These are phyloP conservation scores for Molossus alvarezi DNA, from an alignment of 2,797 vertebrate species.

Conservation along the genomic window DNA sequence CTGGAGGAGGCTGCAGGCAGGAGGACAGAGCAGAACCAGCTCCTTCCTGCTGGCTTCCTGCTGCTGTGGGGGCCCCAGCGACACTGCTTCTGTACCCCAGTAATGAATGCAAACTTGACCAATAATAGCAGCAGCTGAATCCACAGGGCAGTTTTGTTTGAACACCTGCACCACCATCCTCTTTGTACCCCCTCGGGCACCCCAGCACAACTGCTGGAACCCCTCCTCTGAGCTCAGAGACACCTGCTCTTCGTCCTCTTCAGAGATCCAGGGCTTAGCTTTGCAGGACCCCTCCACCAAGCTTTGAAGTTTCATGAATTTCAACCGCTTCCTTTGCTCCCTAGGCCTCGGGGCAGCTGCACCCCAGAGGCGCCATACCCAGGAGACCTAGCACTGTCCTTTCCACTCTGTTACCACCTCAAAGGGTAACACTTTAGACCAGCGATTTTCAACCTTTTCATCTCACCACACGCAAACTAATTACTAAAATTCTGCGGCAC, in stretches of 20 bases:
- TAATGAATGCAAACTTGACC: neutral
- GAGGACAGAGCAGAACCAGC: neutral
- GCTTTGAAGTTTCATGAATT: neutral
- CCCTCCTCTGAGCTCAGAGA: neutral
- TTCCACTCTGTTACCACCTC: neutral
- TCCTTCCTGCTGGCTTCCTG: too few species aligned
- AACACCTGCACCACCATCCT: neutral
- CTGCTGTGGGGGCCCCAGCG: neutral
- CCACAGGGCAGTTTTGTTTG: fast-evolving
- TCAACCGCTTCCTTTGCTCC: neutral
- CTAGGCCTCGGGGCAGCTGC: neutral
- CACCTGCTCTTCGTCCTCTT: neutral
- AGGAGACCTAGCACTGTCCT: neutral
- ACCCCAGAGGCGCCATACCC: neutral
- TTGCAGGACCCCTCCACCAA: too few species aligned
- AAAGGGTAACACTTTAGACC: neutral
- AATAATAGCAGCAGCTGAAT: neutral
- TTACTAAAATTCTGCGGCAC: neutral
- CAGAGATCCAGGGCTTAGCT: neutral
- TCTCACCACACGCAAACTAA: neutral
- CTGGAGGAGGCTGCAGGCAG: neutral
- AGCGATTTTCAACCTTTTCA: neutral
- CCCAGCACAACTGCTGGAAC: neutral
- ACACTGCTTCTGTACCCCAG: too few species aligned
- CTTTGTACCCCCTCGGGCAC: neutral